phyloP scores from a whole-genome alignment of 2,888 invertebrate genomes.

The Macaria liturata region DNA sequence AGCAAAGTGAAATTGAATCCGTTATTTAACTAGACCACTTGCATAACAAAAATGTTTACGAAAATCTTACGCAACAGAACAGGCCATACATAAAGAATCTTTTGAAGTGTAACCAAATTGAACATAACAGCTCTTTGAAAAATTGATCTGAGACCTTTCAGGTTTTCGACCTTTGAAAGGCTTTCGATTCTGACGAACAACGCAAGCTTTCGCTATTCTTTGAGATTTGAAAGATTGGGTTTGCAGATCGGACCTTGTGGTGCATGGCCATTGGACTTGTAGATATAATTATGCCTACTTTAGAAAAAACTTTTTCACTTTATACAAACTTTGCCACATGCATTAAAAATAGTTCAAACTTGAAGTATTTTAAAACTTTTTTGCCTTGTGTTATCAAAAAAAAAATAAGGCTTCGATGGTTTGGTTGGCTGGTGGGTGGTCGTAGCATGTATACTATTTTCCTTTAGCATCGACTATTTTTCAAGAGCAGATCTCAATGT shows the following conservation, averaged over 20 bases:
- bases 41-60: slow-evolving; percentile 34
- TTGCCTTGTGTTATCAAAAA: too few relatives aligned
- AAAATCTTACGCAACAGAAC: slow-evolving; percentile 37
- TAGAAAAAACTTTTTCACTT: too few relatives aligned
- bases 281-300: too few relatives aligned
- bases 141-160: slow-evolving; percentile 52
- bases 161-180: slow-evolving; percentile 53
- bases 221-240: slow-evolving; percentile 49
- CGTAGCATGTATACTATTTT: too few relatives aligned
- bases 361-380: too few relatives aligned
- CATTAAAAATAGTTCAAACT: too few relatives aligned
- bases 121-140: slow-evolving; percentile 52
- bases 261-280: too few relatives aligned
- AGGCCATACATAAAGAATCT: slow-evolving; percentile 47
- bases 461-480: too few relatives aligned
- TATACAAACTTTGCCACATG: too few relatives aligned
- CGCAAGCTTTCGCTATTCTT: slow-evolving; percentile 55
- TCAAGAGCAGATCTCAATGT: too few relatives aligned
- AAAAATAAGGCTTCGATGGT: too few relatives aligned
- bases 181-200: slow-evolving; percentile 37
- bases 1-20: slow-evolving; percentile 43
- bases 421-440: too few relatives aligned
- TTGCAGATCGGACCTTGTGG: slow-evolving; percentile 3
- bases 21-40: slow-evolving; percentile 40
- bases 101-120: slow-evolving; percentile 48